These are phyloP conservation scores for Linurgus olivaceus DNA, from an alignment of 2,797 vertebrate species.

Conservation along the genomic window DNA sequence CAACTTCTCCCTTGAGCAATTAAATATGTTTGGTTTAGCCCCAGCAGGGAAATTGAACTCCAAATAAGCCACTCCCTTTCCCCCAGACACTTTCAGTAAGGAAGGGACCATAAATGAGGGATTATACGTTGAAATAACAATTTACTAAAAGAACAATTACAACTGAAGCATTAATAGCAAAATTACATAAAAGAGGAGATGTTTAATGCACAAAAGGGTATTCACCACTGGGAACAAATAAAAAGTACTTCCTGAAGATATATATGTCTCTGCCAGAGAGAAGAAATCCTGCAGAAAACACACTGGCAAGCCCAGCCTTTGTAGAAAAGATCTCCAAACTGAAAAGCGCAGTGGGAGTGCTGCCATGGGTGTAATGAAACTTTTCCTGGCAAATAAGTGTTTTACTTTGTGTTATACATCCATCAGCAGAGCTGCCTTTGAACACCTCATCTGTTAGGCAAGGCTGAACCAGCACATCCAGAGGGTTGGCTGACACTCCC, in stretches of 20 bases:
- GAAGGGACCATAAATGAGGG: not conserved
- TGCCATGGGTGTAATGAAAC: not conserved
- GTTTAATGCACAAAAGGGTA: not conserved
- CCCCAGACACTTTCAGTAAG: rapidly evolving
- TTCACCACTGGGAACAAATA: not conserved
- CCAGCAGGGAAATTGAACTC: not conserved
- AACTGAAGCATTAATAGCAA: not conserved
- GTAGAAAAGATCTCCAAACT: not conserved
- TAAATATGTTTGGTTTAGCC: not conserved
- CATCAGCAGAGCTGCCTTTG: not conserved
- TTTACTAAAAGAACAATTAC: not conserved
- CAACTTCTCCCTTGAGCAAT: not conserved
- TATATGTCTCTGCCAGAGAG: not conserved
- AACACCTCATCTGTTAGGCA: not conserved
- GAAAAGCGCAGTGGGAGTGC: not conserved
- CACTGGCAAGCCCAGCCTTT: not conserved
- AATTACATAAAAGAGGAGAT: not conserved
- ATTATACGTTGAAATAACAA: not conserved
- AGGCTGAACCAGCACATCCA: not conserved
- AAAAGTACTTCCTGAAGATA: not conserved
- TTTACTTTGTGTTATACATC: not conserved
- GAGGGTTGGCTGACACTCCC: not conserved
- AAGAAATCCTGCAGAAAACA: not conserved
- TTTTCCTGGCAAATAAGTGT: not conserved
- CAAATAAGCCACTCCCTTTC: not conserved